Evolutionary conservation across 1,140 invertebrate species (phyloP), one percentile per base, ranked within the genome.

Genomic region (Drosophila sp.): DNA sequence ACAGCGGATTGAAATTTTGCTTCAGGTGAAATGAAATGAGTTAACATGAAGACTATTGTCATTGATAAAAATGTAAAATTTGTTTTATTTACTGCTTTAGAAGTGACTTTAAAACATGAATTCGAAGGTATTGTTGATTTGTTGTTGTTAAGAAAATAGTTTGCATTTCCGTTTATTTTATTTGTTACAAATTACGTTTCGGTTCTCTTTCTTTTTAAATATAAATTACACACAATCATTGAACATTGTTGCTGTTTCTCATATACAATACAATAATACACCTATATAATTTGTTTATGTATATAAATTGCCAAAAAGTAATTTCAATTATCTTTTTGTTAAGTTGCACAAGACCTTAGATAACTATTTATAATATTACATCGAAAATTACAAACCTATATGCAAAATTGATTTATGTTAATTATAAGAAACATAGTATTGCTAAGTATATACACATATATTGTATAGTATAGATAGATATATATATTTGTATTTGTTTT

Each of bases 381-480:
- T 89, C 65, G 71, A 87, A 89, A 89, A 77, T 82, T 89, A 82
- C 69, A 87, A 81, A 76, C 53, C 72, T 87, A 87, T 80, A 76
- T 87, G 78, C 34, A 86, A 79, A 84, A 74, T 84, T 80, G 57
- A 82, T 82, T 86, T 84, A 84, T 40, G 14, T 54, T 63, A 57
- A 14, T 36, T 71, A 36, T 57, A 69, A 51, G 56, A 43, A 57
- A 65, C 73, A 71, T 72, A 46, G 59, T 76, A 76, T 78, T 67
- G 72, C 66, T 80, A 61, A 41, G 29, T 29, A 43, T 62, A 14
- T 18, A 61, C n/a, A n/a, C n/a, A 67, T 36, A 67, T 51, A 46
- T 51, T 51, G 53, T 63, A 76, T 65, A 69, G n/a, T 65, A 80
- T 73, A 80, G 57, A 80, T 48, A 69, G 63, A 67, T 73, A 71